A percentile compares a stretch with the other conserved stretches of the same genome.
These are phyloP conservation scores for Epistrophe eligans DNA, from an alignment of 2,888 invertebrate species.

Conservation along the genomic window DNA sequence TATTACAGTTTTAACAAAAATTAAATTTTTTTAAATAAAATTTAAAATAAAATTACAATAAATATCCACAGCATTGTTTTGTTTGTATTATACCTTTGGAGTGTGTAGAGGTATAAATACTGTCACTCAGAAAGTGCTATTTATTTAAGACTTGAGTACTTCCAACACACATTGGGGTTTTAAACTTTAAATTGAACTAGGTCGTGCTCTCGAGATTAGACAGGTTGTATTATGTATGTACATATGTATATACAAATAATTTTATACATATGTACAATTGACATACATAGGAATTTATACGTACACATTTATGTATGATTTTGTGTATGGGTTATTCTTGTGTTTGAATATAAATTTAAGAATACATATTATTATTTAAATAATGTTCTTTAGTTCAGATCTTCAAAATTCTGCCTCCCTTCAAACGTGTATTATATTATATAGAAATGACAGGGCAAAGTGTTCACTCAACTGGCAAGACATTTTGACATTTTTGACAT, in stretches of 20 bases:
- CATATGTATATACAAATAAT: too few species aligned
- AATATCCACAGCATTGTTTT: not conserved
- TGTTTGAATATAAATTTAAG: slow-evolving; percentile 10
- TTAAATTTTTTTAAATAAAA: too few species aligned
- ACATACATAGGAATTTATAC: too few species aligned
- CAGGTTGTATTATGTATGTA: not conserved
- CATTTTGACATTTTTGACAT: slow-evolving; percentile 32
- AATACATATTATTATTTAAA: slow-evolving; percentile 12
- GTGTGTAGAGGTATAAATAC: not conserved
- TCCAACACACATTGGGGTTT: slow-evolving; percentile 7
- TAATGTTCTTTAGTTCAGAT: not conserved
- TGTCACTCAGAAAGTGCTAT: slow-evolving; percentile 15
- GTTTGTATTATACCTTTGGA: not conserved
- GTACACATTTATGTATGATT: not conserved
- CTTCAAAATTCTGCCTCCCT: not conserved
- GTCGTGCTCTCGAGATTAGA: not conserved
- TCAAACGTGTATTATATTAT: not conserved
- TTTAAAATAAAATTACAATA: too few species aligned
- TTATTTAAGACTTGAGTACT: slow-evolving; percentile 4
- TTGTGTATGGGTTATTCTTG: not conserved
- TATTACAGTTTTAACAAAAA: too few species aligned
- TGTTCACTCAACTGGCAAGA: slow-evolving; percentile 31
- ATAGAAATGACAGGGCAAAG: slow-evolving; percentile 19
- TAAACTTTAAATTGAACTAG: slow-evolving; percentile 28
- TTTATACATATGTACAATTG: not conserved